These are phyloP conservation scores for Pachyuromys duprasi DNA, from an alignment of 2,797 vertebrate species.

Conservation along the genomic window DNA sequence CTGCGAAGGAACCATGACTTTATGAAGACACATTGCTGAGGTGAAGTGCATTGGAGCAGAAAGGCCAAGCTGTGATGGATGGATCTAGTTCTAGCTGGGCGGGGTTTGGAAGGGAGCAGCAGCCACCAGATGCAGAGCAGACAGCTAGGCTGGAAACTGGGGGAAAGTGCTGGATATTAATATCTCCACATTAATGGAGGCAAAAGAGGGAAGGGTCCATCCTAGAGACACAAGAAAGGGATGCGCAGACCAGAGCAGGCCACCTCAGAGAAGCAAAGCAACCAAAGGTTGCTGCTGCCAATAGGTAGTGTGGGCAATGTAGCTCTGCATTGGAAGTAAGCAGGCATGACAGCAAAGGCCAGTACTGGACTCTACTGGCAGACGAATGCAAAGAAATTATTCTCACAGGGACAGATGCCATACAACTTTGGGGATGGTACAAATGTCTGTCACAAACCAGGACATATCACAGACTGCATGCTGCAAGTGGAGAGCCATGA, in stretches of 20 bases:
- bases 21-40: slow-evolving; percentile 2
- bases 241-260: neutral
- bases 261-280: too few species aligned
- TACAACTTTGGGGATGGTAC: neutral
- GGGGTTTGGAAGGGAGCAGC: neutral
- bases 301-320: neutral
- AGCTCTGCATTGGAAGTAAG: neutral
- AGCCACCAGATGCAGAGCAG: neutral
- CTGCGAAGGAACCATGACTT: neutral
- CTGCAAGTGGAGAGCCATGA: neutral
- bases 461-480: neutral
- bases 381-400: neutral
- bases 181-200: neutral
- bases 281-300: neutral
- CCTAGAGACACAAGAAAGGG: neutral
- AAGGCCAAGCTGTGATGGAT: neutral
- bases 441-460: neutral
- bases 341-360: neutral
- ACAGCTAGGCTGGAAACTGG: neutral
- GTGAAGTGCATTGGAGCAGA: neutral
- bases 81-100: neutral
- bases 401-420: neutral
- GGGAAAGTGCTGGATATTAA: neutral
- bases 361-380: neutral
- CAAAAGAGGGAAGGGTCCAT: neutral